Evolutionary conservation across 2,888 invertebrate species (phyloP), one percentile per base, ranked within the genome.

Genomic region (Dryococelus australis): DNA sequence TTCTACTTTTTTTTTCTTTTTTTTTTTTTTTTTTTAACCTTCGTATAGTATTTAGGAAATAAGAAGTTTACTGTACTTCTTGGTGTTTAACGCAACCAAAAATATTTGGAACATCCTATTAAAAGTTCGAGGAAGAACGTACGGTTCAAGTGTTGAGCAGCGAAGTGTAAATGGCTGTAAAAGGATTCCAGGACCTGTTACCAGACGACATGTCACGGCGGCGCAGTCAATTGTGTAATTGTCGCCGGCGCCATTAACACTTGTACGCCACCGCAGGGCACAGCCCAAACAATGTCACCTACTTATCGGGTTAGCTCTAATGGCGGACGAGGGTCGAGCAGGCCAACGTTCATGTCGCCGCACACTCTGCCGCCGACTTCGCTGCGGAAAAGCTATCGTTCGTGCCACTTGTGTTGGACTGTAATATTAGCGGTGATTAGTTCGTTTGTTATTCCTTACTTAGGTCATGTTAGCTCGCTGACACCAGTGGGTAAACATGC

Each of bases 181-280:
- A 65, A 65, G 6, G 10, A 5, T n/a, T 65, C n/a, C 65, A 65
- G 65, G 65, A 65, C 65, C 24, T 24, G 65, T 65, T n/a, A 20
- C 24, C n/a, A n/a, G 65, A 16, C 65, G 65, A 16, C n/a, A 20
- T 65, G 16, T 1, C 16, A 16, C 65, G 13, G 20, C 65, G 65
- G 65, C 20, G 65, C 20, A n/a, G 10, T 65, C n/a, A 65, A 65
- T 65, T 65, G 65, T n/a, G 65, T 65, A 65, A 65, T 65, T 65
- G 65, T 65, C 65, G 65, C 65, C 65, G 16, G 65, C 65, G 65
- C n/a, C n/a, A 65, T 65, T 65, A 65, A 65, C 65, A 65, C 65
- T n/a, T 10, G 65, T n/a, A 16, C 65, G 65, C 24, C 65, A n/a
- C 65, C n/a, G n/a, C 47, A 47, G 47, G 47, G 47, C 47, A 16